Evolutionary conservation across 1,140 invertebrate species (phyloP), one percentile per base, ranked within the genome.

Genomic region (Penaeus indicus): DNA sequence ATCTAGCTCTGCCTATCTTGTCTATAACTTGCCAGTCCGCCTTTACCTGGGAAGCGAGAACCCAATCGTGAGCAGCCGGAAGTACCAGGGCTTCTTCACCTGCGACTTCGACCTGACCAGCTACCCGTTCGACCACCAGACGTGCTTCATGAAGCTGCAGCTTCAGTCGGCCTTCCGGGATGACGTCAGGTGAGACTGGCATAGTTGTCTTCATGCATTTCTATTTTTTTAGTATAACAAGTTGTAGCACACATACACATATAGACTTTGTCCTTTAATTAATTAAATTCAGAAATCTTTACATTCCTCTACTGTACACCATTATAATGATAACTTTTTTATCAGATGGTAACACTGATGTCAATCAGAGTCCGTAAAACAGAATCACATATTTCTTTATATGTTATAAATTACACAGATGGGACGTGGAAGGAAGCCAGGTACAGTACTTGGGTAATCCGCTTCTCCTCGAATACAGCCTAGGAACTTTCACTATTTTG

Each of bases 101-200:
- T 90, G 90, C 75, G 86, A 85, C 86, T 88, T 90, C 83, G 90
- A 90, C 83, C 62, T 90, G 13, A 85, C 83, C 60, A 16, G 86
- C 21, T 90, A 90, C 67, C 90, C 90, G 19, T 90, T 90, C 81
- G 90, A 90, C 63, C 72, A 62, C 42, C 90, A 90, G 82, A 85
- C 21, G 4, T 90, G 90, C 54, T 85, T 38, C 69, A 54, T 90
- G 61, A 32, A 83, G 18, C 32, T 88, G 47, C 72, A 86, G 60
- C 84, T 86, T 38, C 32, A 60, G n/a, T 86, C 84, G 18, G 84
- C 72, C 42, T 18, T 77, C 27, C 42, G 84, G 0, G 84, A 86
- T 62, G 79, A 86, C 54, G 54, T 86, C 75, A 61, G 75, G 84
- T 86, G 38, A 13, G 22, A 8, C 25, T 79, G 13, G 25, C 11